Evolutionary conservation across 2,797 vertebrate genomes (phyloP).

Genomic region (Poliocrania exsul): DNA sequence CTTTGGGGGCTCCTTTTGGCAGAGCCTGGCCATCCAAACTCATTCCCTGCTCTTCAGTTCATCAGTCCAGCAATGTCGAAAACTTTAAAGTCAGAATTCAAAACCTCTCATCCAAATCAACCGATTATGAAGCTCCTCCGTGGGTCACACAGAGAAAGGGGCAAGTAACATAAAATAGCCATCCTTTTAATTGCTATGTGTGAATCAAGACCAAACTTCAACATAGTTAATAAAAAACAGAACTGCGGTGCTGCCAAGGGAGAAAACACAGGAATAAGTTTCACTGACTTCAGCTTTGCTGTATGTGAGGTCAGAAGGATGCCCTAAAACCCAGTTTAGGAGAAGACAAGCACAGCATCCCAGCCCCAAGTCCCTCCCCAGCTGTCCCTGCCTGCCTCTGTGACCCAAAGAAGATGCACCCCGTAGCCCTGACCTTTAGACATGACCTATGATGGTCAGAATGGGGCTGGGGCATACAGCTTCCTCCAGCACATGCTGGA

Average conservation of each 20-base stretch:
- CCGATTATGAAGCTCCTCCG: not conserved
- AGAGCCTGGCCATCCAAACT: constrained; percentile 61
- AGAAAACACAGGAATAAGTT: not conserved
- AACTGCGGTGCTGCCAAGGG: not conserved
- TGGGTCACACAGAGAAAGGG: not conserved
- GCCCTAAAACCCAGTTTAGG: not conserved
- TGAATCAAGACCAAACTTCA: not conserved
- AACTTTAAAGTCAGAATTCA: constrained; percentile 36
- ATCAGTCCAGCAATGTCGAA: constrained; percentile 2
- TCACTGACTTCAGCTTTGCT: not conserved
- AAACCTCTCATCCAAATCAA: not conserved
- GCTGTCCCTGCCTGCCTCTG: not conserved
- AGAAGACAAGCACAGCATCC: not conserved
- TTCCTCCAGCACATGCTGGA: not conserved
- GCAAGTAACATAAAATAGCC: not conserved
- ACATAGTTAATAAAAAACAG: not conserved
- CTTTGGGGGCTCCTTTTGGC: constrained; percentile 55
- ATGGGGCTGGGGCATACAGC: rapidly evolving
- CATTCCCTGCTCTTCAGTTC: constrained; percentile 39
- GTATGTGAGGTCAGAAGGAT: not conserved
- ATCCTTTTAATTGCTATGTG: not conserved
- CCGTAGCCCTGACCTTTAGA: not conserved
- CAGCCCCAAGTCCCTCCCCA: not conserved
- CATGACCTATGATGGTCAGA: not conserved
- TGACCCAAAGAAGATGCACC: not conserved